Percentiles rank a stretch among this genome's conserved stretches.
Evolutionary conservation across 2,888 invertebrate genomes (phyloP).

Genomic region (Ashinkailepas kermadecensis): DNA sequence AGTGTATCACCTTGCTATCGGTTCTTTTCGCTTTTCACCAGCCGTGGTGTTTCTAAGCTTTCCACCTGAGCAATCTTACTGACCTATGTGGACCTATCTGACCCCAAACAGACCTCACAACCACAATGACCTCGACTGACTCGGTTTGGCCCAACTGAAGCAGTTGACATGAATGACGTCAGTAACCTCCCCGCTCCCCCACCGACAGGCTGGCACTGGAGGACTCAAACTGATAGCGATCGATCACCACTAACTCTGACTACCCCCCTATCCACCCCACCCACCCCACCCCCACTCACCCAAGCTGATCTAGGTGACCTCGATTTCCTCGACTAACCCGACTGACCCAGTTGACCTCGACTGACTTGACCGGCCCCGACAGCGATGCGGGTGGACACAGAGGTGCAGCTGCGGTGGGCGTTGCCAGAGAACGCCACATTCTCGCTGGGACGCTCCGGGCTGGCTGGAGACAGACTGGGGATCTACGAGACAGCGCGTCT

Average conservation of each 20-base stretch:
- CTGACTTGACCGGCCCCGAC: background rate
- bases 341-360: background rate
- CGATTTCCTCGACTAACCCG: background rate
- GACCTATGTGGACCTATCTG: background rate
- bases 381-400: background rate
- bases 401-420: background rate
- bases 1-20: no score
- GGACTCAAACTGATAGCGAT: no score
- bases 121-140: background rate
- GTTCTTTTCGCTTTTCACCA: no score
- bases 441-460: background rate
- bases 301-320: no score
- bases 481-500: background rate
- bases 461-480: background rate
- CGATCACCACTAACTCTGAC: no score
- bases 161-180: no score
- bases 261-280: no score
- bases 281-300: no score
- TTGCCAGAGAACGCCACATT: background rate
- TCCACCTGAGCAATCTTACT: background rate
- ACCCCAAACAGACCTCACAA: background rate
- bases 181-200: no score
- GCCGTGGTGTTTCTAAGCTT: no score
- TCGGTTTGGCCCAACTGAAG: background rate
- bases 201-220: no score